phyloP scores from a whole-genome alignment of 2,888 invertebrate genomes.

The Melanargia galathea region DNA sequence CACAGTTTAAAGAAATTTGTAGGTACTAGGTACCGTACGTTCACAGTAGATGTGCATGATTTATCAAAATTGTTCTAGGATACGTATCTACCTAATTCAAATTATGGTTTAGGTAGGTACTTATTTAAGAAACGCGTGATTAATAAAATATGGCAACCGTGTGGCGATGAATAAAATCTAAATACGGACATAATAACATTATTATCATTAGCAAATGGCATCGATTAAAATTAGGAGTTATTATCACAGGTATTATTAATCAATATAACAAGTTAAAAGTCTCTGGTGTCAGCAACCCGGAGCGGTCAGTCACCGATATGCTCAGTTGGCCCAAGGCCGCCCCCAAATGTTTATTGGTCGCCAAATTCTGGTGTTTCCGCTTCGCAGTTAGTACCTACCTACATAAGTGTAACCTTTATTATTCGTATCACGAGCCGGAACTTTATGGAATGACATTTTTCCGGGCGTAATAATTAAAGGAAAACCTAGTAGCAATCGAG shows the following conservation, averaged over 20 bases:
- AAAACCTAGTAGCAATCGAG: background rate
- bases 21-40: too few relatives aligned
- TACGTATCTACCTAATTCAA: too few relatives aligned
- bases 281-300: slow-evolving; percentile 67
- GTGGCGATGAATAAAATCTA: background rate
- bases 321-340: slow-evolving; percentile 61
- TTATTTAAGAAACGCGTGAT: background rate
- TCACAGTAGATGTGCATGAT: too few relatives aligned
- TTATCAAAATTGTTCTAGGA: too few relatives aligned
- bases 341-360: slow-evolving; percentile 47
- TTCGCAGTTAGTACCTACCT: slow-evolving; percentile 5
- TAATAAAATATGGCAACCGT: background rate
- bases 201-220: background rate
- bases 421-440: slow-evolving; percentile 1
- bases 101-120: too few relatives aligned
- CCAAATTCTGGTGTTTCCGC: slow-evolving; percentile 23
- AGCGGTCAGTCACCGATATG: slow-evolving; percentile 71
- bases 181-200: background rate
- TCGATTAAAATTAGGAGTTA: background rate
- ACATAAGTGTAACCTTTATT: background rate
- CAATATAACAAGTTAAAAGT: slow-evolving; percentile 38
- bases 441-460: background rate
- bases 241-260: slow-evolving; percentile 3
- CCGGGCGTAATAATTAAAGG: background rate
- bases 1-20: too few relatives aligned